These are phyloP conservation scores for Rhagologus leucostigma DNA, from an alignment of 2,113 vertebrate species.

Conservation along the genomic window DNA sequence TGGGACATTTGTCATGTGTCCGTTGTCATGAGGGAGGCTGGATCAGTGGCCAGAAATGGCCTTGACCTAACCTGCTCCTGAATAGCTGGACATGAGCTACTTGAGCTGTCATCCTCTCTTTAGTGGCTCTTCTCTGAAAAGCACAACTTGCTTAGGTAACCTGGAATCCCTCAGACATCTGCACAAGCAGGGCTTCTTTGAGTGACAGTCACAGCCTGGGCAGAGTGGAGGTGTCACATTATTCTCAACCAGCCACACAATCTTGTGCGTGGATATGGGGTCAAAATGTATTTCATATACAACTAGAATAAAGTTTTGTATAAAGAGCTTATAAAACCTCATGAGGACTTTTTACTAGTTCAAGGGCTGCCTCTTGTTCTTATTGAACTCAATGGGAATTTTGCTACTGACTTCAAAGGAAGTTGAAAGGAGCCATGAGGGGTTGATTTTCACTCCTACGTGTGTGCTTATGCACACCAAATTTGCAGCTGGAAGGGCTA, in stretches of 20 bases:
- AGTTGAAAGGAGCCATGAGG: conserved; percentile 47
- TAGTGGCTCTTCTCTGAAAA: neutral
- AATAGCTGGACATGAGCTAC: neutral
- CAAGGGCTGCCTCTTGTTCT: conserved; percentile 4
- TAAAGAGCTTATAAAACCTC: conserved; percentile 42
- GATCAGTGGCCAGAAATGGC: conserved; percentile 3
- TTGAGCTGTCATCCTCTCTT: conserved; percentile 11
- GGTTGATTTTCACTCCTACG: conserved; percentile 34
- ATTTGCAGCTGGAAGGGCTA: conserved; percentile 35
- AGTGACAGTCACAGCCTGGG: neutral
- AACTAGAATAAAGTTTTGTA: conserved; percentile 1
- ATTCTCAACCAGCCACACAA: neutral
- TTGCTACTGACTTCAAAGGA: conserved; percentile 59
- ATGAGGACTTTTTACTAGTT: conserved; percentile 30
- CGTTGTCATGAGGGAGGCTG: neutral
- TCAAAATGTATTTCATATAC: conserved; percentile 14
- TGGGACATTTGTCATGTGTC: neutral
- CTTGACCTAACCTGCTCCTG: conserved; percentile 36
- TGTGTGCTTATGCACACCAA: conserved; percentile 36
- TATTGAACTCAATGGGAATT: conserved; percentile 53
- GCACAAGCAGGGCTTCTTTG: neutral
- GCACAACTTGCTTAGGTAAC: neutral
- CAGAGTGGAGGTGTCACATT: neutral
- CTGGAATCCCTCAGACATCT: neutral
- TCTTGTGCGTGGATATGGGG: neutral